Base-by-base conservation (phyloP, 2,113 vertebrate genomes). In the Laticauda colubrina region DNA sequence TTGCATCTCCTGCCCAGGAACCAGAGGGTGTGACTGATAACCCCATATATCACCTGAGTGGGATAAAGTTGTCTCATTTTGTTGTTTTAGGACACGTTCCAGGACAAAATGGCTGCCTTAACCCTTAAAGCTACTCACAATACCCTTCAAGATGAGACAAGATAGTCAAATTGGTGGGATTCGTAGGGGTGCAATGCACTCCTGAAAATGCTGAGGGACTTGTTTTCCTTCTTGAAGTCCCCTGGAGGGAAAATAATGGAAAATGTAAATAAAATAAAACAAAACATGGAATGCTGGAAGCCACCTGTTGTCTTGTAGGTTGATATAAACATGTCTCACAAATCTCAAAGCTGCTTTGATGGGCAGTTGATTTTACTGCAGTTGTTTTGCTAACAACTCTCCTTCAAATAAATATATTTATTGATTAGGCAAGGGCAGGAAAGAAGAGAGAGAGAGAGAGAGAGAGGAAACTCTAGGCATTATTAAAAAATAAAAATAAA, bases 361-460 rank as follows among this genome's bases (percentile, higher is more conserved):
- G 54, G 86, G 87, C 45, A n/a, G 45, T 10, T 69, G 34, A 29
- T 53, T 26, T 55, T 24, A 86, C 20, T 3, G 1, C 3, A 0
- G 59, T 53, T 89, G 12, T 18, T 93, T 87, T 51, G 29, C 89
- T 91, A 23, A 95, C 90, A 54, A 69, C 5, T 26, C 48, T 93
- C 20, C 87, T 94, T 51, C 56, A 89, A 91, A 96, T 95, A 96
- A 92, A 96, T 95, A 94, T 94, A 96, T 95, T 90, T 95, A 96
- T 96, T 96, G 96, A 97, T 97, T 97, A 96, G 95, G 95, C 93
- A 95, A 94, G 94, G 90, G 93, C 89, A 94, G 95, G 95, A 95
- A 4, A 20, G 55, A 55, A 95, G 4, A 55, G 54, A 55, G 95
- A 95, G 15, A 55, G 54, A 55, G 95, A 95, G 15, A 55, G 54